phyloP scores from a whole-genome alignment of 2,113 vertebrate species.

The Sakesphorus luctuosus region DNA sequence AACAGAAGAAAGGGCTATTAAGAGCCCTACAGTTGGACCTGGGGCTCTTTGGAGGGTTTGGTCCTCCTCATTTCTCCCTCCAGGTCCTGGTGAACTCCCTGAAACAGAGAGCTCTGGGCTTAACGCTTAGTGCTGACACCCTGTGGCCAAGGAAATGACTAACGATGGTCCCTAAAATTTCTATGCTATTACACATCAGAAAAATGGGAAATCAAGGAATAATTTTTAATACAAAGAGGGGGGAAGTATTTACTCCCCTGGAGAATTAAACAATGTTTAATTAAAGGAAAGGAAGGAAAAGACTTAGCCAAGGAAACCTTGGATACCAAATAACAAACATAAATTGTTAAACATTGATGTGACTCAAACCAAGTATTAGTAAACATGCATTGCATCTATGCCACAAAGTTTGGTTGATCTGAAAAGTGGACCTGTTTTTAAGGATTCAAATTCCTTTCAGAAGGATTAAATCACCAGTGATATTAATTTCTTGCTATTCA shows the following conservation, averaged over 20 bases:
- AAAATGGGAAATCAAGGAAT: background rate
- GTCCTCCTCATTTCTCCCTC: background rate
- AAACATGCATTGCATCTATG: background rate
- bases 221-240: no score
- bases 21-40: background rate
- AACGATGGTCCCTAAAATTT: background rate
- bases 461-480: background rate
- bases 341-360: background rate
- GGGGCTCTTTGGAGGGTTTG: background rate
- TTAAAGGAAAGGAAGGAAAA: background rate
- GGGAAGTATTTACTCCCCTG: background rate
- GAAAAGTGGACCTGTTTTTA: background rate
- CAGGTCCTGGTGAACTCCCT: background rate
- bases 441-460: background rate
- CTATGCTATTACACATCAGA: background rate
- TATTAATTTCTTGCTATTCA: background rate
- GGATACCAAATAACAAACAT: background rate
- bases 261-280: background rate
- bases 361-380: background rate
- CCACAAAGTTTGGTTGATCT: background rate
- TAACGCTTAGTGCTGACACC: background rate
- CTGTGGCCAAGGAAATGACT: background rate
- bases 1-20: background rate
- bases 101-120: accelerated
- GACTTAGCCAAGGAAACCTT: background rate